Base-by-base conservation (phyloP, 1,140 invertebrate species). In the Sitobion miscanthi region DNA sequence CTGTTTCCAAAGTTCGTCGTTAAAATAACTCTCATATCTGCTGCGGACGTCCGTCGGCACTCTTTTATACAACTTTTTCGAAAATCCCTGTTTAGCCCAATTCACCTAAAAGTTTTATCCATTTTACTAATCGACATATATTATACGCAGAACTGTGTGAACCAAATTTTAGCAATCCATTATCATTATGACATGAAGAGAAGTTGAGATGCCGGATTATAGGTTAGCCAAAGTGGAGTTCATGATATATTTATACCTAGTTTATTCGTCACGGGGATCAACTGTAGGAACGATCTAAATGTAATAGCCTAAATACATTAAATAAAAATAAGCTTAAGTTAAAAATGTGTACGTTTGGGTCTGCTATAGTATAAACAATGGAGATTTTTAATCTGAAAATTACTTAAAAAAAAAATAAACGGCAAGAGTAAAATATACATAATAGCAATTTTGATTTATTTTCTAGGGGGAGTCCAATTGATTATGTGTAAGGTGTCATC, bases 1-100 rank as follows among this genome's bases (percentile, higher is more conserved):
- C 94, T 98, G 96, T 69, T 96, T 95, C 97, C 98, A 99, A 0
- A 98, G 95, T 94, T 98, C 97, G 94, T 99, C 98, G 94, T 98
- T 98, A 95, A 98, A 99, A 93, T 95, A 94, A 23, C 91, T 87
- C 23, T 94, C 94, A 94, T 94, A 94, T 88, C 94, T 91, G 89
- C 94, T 94, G 30, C 38, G 90, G 35, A 57, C 57, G 47, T 92
- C 90, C 88, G 45, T 91, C 38, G 90, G 52, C 69, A 62, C 90
- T 62, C 90, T 94, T 93, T 93, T 94, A 45, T 93, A 62, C 62
- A 94, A 83, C 42, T 93, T 85, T 45, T 86, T 92, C 23, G 47
- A 77, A 52, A 93, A 94, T 93, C 91, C 83, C 87, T 94, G 94
- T 94, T 93, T 93, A 35, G 69, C 93, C 94, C 94, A 94, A 54